Base-by-base conservation (phyloP, 1,140 invertebrate species). In the Orchestia grillus region DNA sequence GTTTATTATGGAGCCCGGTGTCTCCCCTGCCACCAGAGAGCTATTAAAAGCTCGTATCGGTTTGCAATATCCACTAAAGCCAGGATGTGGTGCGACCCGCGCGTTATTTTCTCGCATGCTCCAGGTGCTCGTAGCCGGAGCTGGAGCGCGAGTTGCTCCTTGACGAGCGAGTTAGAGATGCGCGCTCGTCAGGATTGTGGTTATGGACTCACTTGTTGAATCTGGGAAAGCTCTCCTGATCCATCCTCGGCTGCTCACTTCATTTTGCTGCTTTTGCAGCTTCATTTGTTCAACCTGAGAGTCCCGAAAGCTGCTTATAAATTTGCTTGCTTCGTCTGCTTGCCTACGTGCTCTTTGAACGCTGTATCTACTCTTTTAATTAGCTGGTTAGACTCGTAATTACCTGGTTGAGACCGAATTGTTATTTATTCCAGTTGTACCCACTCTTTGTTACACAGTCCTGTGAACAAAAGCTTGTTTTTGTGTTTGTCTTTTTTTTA, bases 11-110 rank as follows among this genome's bases (percentile, higher is more conserved):
- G 62, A 77, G 62, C 62, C 36, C 1, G 36, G 62, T 77, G 62
- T 77, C 15, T 77, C 62, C 62, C 28, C 1, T 3, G 62, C 62
- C 62, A 36, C 62, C 62, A 77, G 62, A 36, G 62, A 77, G 62
- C 62, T 77, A 77, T 77, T 77, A 77, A 77, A 77, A 77, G 62
- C 62, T 77, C 62, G 62, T 77, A 77, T 77, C 62, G 62, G 62
- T 77, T 77, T 77, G 28, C 62, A 77, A 77, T 77, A 77, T 77
- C 62, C 62, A 77, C 62, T 77, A 77, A 77, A 77, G 62, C 62
- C 62, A 77, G 62, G 62, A 23, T 77, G 62, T 77, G 62, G 11
- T 23, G 28, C 62, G 62, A 77, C 11, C 28, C 62, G 11, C 36
- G 62, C 28, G 62, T 77, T 23, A 77, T 77, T n/a, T n/a, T 77